Base-by-base conservation (phyloP, 2,888 invertebrate species). In the Cheilosia pagana region DNA sequence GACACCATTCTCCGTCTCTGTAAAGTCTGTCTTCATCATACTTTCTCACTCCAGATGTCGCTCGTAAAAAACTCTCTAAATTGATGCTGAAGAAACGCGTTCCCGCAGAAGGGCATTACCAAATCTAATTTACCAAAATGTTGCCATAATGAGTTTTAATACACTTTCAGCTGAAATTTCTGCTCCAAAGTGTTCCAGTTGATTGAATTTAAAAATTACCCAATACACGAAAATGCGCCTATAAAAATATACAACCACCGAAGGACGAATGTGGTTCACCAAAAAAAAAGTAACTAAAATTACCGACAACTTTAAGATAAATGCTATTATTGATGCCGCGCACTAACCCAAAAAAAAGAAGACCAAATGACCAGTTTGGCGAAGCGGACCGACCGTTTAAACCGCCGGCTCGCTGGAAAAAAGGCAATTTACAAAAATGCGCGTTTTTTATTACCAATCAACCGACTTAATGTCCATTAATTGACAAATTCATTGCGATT, bases 171-270 rank as follows among this genome's bases (percentile, higher is more conserved):
- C 14, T 41, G 19, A n/a, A 16, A 53, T 23, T 21, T 62, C 12
- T 23, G 7, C 16, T 23, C 50, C 10, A 70, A 63, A 71, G 63
- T 78, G 70, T 71, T 57, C 14, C 14, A 71, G 57, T 71, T 78
- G 77, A 78, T 78, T 78, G 77, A 78, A 63, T 78, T 78, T 23
- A 39, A 19, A 14, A 59, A 59, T 75, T 67, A 59, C 65, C 75
- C 67, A 75, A 67, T 67, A 39, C 35, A 48, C 55, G 21, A 59
- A 59, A 23, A 8, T 19, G 21, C 19, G 12, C 10, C 7, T 12
- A 48, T 25, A n/a, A 28, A 48, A 53, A 45, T 53, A n/a, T 39
- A 28, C 23, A 41, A 45, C 19, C 41, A 43, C 28, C 16, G 35
- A 10, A 23, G 19, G 39, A 55, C 52, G 28, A 41, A 28, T 52